Conservation (phyloP, 2,797 vertebrate genomes). For the Silurus lanzhouensis region DNA sequence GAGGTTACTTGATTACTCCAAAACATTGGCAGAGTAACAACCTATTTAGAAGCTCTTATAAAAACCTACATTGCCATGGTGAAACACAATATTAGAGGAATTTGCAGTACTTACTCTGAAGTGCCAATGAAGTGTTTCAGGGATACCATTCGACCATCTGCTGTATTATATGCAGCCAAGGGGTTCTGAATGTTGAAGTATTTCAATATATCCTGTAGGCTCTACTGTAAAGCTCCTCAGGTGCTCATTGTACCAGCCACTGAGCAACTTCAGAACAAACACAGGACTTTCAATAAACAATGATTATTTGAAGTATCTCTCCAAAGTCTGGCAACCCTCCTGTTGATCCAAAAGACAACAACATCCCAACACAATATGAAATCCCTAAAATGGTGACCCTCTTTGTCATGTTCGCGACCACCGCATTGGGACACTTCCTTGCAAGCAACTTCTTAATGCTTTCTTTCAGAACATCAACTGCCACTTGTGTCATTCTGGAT, state of each 20-base stretch:
- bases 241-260: slow-evolving; percentile 35
- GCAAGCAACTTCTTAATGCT: slow-evolving; percentile 36
- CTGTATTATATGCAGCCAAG: too few relatives aligned
- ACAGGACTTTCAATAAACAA: slow-evolving; percentile 36
- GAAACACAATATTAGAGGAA: too few relatives aligned
- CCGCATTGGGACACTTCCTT: slow-evolving; percentile 29
- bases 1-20: neutral
- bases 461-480: neutral
- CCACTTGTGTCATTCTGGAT: slow-evolving; percentile 26
- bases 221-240: slow-evolving; percentile 38
- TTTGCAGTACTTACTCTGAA: too few relatives aligned
- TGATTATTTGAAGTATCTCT: slow-evolving; percentile 41
- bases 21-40: neutral
- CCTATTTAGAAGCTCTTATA: too few relatives aligned
- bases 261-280: slow-evolving; percentile 45
- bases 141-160: too few relatives aligned
- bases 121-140: too few relatives aligned
- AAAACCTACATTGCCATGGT: too few relatives aligned
- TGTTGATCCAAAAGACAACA: too few relatives aligned
- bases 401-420: slow-evolving; percentile 34
- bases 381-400: slow-evolving; percentile 10
- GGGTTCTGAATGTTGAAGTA: too few relatives aligned
- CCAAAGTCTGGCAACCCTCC: too few relatives aligned
- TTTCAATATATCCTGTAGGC: neutral
- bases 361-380: too few relatives aligned